Evolutionary conservation across 2,797 vertebrate genomes (phyloP), one percentile per base, ranked within the genome.

Genomic region (Percopsis omiscomaycus): DNA sequence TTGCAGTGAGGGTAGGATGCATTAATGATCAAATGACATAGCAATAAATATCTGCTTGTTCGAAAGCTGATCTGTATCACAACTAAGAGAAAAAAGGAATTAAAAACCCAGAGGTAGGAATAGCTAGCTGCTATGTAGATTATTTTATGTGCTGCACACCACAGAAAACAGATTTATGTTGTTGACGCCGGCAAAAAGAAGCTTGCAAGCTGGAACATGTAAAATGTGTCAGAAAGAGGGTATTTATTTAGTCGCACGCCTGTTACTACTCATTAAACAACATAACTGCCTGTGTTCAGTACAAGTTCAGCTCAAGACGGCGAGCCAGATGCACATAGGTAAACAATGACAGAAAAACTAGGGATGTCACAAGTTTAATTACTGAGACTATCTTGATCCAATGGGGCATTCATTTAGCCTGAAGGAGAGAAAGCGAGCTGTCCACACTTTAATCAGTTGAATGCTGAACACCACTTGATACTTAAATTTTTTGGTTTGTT

Each of bases 211-310:
- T 55, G 64, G 45, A 79, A 68, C 63, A 61, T 44, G 64, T 80
- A 71, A 70, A 85, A 86, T 79, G 73, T 82, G 78, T 79, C 66
- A 69, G 74, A 64, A 64, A 55, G n/a, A 64, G 61, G 66, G 51
- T 73, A 70, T 88, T 82, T 79, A 79, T 80, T 84, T 78, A 66
- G 72, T 73, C 61, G 55, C 65, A 58, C 11, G 62, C 66, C 68
- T 73, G 80, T 80, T 80, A 73, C 60, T 49, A 2, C 63, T 82
- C 81, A 78, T 83, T 82, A 84, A 73, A 80, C 82, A 80, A 81
- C 78, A 37, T 79, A 74, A 75, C 65, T 58, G 74, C 75, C 68
- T 29, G 64, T 64, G 61, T 77, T 76, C 59, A n/a, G 52, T 51
- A 61, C 71, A 68, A 64, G 59, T 64, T 10, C 27, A 60, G 22